These are phyloP conservation scores for Aplocera efformata DNA, from an alignment of 2,888 invertebrate genomes.

Conservation along the genomic window DNA sequence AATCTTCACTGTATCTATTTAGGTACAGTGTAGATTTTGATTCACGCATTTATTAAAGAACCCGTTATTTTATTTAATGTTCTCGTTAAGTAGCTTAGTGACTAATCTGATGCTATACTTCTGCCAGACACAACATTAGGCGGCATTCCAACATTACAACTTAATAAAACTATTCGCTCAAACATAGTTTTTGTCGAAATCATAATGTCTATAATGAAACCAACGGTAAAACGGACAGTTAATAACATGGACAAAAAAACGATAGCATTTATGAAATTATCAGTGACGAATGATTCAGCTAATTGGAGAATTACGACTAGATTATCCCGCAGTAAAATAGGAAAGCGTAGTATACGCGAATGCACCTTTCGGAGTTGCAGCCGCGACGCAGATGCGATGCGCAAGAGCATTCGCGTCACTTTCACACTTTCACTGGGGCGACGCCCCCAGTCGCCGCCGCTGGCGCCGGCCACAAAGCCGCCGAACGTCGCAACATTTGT, in stretches of 20 bases:
- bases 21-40: too few relatives aligned
- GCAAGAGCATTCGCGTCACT: conserved; percentile 72
- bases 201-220: background rate
- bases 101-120: conserved; percentile 17
- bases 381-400: conserved; percentile 27
- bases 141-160: conserved; percentile 10
- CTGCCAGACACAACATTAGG: conserved; percentile 14
- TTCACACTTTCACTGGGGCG: conserved; percentile 80
- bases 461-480: conserved; percentile 43
- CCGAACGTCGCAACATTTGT: conserved; percentile 66
- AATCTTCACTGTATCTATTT: too few relatives aligned
- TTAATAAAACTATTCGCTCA: conserved; percentile 2
- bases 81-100: conserved; percentile 32
- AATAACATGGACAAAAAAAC: background rate
- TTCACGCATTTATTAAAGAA: conserved; percentile 37
- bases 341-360: conserved; percentile 32
- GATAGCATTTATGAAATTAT: conserved; percentile 5
- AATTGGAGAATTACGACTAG: conserved; percentile 15
- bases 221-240: background rate
- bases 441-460: conserved; percentile 55
- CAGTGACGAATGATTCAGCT: too few relatives aligned
- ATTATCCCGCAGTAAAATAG: conserved; percentile 37
- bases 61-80: conserved; percentile 49
- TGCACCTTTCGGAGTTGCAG: too few relatives aligned
- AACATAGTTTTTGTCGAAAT: background rate